These are phyloP conservation scores for Campoplex nolae DNA, from an alignment of 2,888 invertebrate species.

Conservation along the genomic window DNA sequence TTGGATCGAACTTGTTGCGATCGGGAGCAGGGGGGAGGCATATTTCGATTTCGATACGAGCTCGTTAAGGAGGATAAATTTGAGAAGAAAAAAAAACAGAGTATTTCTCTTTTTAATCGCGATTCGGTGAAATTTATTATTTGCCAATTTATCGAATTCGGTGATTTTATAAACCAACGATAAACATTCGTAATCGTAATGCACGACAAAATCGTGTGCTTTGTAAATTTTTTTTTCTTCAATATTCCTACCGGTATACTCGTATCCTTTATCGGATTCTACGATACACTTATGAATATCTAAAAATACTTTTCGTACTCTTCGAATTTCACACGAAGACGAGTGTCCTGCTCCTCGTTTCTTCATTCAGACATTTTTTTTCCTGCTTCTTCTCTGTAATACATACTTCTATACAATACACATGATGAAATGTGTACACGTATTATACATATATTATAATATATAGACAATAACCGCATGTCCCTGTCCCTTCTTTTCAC, in stretches of 20 bases:
- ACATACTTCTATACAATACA: constrained; percentile 43
- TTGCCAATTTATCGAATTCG: background rate
- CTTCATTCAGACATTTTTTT: constrained; percentile 6
- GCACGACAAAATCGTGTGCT: background rate
- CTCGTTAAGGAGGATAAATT: no score
- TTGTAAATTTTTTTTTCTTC: background rate
- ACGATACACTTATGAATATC: background rate
- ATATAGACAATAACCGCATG: constrained; percentile 77
- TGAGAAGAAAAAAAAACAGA: background rate
- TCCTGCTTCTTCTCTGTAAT: constrained; percentile 35
- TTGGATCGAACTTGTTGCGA: background rate
- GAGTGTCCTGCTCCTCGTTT: constrained; percentile 14
- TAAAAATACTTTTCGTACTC: background rate
- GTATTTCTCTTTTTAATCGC: no score
- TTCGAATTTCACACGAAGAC: background rate
- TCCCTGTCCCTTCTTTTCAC: constrained; percentile 73
- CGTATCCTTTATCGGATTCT: background rate
- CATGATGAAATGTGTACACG: constrained; percentile 69
- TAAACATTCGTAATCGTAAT: background rate
- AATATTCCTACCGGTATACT: background rate
- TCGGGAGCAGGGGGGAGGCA: no score
- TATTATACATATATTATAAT: constrained; percentile 59
- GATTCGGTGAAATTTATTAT: no score
- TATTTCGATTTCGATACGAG: no score
- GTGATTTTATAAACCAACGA: background rate